Conservation (phyloP, 2,113 vertebrate genomes). For the Tursiops truncatus region DNA sequence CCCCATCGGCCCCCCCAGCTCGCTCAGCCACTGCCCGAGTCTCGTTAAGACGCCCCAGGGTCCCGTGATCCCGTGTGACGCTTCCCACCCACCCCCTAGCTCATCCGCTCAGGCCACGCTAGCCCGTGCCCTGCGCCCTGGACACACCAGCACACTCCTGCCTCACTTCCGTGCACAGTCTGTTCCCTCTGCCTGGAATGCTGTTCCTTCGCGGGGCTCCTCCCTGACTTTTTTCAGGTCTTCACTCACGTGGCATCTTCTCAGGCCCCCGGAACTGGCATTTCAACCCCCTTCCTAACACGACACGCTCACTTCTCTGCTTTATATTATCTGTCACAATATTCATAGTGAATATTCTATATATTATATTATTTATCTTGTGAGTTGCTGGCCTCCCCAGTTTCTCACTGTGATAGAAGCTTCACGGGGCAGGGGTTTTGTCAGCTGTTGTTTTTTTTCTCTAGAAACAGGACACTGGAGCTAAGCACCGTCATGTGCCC, state of each 20-base stretch:
- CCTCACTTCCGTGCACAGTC: fast-evolving
- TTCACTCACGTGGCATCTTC: not conserved
- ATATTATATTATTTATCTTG: too few species aligned
- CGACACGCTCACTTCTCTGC: too few species aligned
- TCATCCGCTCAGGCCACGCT: fast-evolving
- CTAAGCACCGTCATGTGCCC: not conserved
- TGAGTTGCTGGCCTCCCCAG: not conserved
- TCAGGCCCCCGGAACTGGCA: not conserved
- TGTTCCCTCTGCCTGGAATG: not conserved
- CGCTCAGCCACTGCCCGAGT: fast-evolving
- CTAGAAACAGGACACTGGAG: not conserved
- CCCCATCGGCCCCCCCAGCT: fast-evolving
- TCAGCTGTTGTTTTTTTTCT: fast-evolving
- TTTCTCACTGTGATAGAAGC: not conserved
- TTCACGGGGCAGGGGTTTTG: not conserved
- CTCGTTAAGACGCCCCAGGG: fast-evolving
- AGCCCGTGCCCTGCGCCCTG: fast-evolving
- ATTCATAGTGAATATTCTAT: not conserved
- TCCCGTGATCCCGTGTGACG: fast-evolving
- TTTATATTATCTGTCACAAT: not conserved
- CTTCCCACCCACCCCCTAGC: fast-evolving
- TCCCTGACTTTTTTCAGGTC: not conserved
- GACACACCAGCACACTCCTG: fast-evolving
- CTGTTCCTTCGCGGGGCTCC: fast-evolving
- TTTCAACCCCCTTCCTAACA: not conserved